phyloP scores from a whole-genome alignment of 2,113 vertebrate genomes.

The Elaphurus davidianus region DNA sequence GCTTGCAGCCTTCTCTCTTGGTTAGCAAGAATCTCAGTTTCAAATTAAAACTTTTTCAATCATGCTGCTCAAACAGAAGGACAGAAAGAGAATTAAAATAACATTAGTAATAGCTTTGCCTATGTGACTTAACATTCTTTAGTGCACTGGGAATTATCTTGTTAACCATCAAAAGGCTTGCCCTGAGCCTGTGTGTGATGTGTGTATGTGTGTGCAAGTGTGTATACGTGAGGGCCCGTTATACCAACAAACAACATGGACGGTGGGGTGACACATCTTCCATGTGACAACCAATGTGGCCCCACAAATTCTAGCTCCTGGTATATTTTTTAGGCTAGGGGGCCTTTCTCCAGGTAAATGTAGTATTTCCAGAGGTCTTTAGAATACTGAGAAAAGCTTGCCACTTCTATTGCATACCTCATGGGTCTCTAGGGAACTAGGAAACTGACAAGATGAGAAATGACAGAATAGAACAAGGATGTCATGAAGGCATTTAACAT shows the following conservation, averaged over 20 bases:
- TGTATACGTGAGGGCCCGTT: fast-evolving
- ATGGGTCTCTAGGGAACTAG: neutral
- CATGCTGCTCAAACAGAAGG: neutral
- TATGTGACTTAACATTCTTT: fast-evolving
- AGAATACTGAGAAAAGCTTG: neutral
- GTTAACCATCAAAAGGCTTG: too few species aligned
- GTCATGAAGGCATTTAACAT: fast-evolving
- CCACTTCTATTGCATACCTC: fast-evolving
- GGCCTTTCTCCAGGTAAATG: neutral
- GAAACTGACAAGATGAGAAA: neutral
- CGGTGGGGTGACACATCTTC: neutral
- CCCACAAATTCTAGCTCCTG: too few species aligned
- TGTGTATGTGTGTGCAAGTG: fast-evolving
- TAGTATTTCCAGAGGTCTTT: neutral
- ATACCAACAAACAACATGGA: fast-evolving
- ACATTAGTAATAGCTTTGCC: neutral
- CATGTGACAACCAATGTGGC: fast-evolving
- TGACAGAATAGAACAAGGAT: fast-evolving
- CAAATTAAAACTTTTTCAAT: neutral
- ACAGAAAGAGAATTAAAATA: neutral
- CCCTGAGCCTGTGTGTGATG: fast-evolving
- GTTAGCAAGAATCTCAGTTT: neutral
- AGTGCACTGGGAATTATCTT: too few species aligned
- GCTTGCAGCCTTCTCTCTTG: neutral
- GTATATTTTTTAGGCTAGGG: too few species aligned